These are phyloP conservation scores for Therioaphis trifolii DNA, from an alignment of 2,888 invertebrate genomes.

Conservation along the genomic window DNA sequence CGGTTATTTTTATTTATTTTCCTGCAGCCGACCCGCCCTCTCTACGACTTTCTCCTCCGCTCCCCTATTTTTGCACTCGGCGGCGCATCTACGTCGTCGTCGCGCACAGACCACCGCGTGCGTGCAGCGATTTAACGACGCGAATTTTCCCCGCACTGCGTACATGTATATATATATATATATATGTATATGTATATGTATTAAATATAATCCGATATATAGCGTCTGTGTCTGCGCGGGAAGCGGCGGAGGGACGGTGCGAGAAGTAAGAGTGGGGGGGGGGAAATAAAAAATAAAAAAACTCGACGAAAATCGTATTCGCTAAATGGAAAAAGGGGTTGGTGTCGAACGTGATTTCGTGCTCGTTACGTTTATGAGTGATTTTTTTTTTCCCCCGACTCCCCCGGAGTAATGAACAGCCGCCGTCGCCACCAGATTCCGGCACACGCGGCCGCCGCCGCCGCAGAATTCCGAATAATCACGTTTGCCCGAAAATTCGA, in stretches of 20 bases:
- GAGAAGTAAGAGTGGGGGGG: not conserved
- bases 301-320: not conserved
- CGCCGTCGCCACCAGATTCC: constrained; percentile 1
- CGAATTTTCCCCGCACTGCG: no score
- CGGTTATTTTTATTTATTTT: constrained; percentile 38
- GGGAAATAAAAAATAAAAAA: constrained; percentile 14
- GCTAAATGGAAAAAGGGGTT: constrained; percentile 39
- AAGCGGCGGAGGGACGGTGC: not conserved
- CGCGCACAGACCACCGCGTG: no score
- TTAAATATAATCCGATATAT: no score
- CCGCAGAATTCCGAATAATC: constrained; percentile 52
- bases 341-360: constrained; percentile 57
- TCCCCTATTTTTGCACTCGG: no score
- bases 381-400: constrained; percentile 30
- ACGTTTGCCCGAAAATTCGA: constrained; percentile 49
- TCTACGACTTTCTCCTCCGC: no score
- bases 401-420: constrained; percentile 31
- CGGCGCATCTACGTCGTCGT: no score
- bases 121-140: not conserved
- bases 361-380: constrained; percentile 38
- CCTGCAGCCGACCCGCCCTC: not conserved
- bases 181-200: no score
- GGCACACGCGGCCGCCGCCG: not conserved
- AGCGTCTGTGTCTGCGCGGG: no score
- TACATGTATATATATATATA: no score